Base-by-base conservation (phyloP, 2,888 invertebrate genomes). In the Cryptophagus acutangulus region DNA sequence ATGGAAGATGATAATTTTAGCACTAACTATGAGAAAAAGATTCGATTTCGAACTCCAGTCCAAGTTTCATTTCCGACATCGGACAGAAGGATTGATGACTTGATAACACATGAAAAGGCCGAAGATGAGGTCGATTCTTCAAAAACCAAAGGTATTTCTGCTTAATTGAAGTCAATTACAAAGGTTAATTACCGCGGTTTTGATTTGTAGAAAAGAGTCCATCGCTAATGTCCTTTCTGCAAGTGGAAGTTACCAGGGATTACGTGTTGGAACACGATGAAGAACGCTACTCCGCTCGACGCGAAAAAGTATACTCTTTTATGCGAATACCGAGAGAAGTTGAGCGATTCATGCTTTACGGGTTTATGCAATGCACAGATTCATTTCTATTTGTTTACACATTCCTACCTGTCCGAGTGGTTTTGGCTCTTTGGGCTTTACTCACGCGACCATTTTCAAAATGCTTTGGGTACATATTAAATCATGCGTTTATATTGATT, bases 371-470 rank as follows among this genome's bases (percentile, higher is more conserved):
- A 71, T 97, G 97, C 72, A 85, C 91, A 17, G 99, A 99, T 72
- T 95, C 96, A 13, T 92, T 99, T 70, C 76, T 97, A 38, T 97
- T 93, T 74, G 86, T 97, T 39, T 96, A 96, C 70, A 97, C 99
- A 38, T 95, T 97, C 74, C 75, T 99, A 55, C 99, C 99, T 9
- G 71, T 99, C 46, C 76, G 99, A 52, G 92, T 96, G 66, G 62
- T 89, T 20, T 76, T 96, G 69, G 93, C 93, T 31, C 70, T 90
- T 39, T 86, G 89, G 81, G 84, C 85, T 24, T 74, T 93, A 45
- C 66, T 87, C 13, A 82, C 79, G 45, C 77, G 87, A 57, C 78
- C 86, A 9, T 75, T 88, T 57, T 77, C 78, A 43, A 79, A 77
- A 66, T 87, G 84, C 67, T 81, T 87, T 66, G 81, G 88, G 76